Evolutionary conservation across 2,888 invertebrate species (phyloP).

Genomic region (Papilio demoleus): DNA sequence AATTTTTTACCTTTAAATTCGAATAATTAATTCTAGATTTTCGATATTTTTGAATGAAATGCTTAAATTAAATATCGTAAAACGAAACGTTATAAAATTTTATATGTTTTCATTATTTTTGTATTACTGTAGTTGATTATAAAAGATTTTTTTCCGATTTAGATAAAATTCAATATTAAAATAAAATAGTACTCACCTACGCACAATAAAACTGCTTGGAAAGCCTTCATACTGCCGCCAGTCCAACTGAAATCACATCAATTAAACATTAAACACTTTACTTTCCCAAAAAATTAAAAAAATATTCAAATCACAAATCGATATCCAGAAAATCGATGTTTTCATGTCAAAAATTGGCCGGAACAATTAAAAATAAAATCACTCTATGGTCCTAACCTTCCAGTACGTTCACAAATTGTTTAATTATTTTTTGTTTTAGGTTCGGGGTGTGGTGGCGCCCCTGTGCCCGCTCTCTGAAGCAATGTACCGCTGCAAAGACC

Average conservation of each 20-base stretch:
- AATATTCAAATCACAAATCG: conserved; percentile 41
- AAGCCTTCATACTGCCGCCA: conserved; percentile 70
- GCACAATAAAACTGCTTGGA: conserved; percentile 66
- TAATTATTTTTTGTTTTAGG: conserved; percentile 55
- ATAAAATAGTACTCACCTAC: conserved; percentile 62
- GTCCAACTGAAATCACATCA: conserved; percentile 75
- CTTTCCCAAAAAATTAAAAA: conserved; percentile 43
- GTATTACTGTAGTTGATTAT: too few relatives aligned
- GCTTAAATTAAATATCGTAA: too few relatives aligned
- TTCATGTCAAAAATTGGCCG: background rate
- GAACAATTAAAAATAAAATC: conserved; percentile 25
- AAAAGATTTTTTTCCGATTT: too few relatives aligned
- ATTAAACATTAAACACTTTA: conserved; percentile 49
- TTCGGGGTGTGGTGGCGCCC: conserved; percentile 61
- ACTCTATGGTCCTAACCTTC: conserved; percentile 61
- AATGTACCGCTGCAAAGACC: conserved; percentile 63
- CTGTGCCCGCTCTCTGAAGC: conserved; percentile 68
- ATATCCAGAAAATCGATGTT: conserved; percentile 5
- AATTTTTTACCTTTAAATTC: too few relatives aligned
- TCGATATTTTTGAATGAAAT: too few relatives aligned
- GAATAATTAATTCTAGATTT: too few relatives aligned
- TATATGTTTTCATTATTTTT: too few relatives aligned
- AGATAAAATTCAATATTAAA: conserved; percentile 1
- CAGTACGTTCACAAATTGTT: conserved; percentile 72
- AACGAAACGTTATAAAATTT: too few relatives aligned